Percentiles rank a stretch among this genome's conserved stretches.
Conservation (phyloP, 2,797 vertebrate genomes). For the Labeo calbasu region DNA sequence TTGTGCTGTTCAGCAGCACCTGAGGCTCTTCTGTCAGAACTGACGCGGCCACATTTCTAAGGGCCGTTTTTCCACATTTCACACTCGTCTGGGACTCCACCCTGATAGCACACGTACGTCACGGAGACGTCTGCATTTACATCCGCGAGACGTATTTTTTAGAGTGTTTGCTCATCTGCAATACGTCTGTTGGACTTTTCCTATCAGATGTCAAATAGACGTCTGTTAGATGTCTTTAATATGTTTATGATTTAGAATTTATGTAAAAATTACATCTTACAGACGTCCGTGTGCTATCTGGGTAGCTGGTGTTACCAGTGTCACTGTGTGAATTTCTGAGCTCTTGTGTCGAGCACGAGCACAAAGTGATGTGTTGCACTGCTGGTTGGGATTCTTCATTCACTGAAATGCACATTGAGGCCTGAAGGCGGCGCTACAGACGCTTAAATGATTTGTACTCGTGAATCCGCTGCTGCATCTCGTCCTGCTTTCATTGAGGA, state of each 20-base stretch:
- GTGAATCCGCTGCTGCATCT: background rate
- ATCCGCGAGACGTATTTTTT: no score
- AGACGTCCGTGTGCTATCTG: no score
- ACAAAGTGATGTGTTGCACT: background rate
- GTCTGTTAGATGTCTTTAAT: no score
- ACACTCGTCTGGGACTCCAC: background rate
- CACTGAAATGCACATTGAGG: background rate
- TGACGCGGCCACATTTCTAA: background rate
- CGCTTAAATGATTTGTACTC: background rate
- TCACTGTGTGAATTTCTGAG: background rate
- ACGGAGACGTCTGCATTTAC: no score
- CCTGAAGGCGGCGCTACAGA: conserved; percentile 12
- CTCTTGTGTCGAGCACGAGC: background rate
- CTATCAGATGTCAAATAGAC: no score
- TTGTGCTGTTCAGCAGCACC: background rate
- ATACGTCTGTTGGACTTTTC: no score
- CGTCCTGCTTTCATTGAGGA: background rate
- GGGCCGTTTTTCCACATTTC: background rate
- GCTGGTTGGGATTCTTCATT: background rate
- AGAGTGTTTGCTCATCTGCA: no score
- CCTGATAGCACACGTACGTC: no score
- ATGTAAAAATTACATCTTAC: no score
- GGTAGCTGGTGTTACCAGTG: no score
- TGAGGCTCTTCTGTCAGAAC: background rate
- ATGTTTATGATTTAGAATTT: no score